phyloP scores from a whole-genome alignment of 2,113 vertebrate species.

The Entomyzon cyanotis region DNA sequence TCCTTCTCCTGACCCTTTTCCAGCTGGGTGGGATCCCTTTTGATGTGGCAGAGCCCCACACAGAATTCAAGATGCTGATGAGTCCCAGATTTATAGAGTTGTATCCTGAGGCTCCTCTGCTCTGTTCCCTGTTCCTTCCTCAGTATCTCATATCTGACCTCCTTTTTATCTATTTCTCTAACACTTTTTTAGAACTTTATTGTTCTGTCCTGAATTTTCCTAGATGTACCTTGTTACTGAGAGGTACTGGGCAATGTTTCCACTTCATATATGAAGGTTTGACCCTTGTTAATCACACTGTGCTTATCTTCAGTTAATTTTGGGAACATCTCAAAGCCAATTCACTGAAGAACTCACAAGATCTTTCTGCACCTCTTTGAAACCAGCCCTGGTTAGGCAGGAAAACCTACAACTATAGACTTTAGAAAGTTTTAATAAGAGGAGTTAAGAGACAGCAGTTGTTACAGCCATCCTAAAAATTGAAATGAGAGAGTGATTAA shows the following conservation, averaged over 20 bases:
- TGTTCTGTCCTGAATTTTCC: not conserved
- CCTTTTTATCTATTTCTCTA: not conserved
- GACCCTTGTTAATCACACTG: not conserved
- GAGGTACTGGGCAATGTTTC: not conserved
- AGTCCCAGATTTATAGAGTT: not conserved
- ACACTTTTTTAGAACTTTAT: not conserved
- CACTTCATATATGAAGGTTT: not conserved
- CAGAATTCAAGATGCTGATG: not conserved
- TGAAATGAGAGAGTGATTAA: not conserved
- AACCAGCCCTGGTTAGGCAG: not conserved
- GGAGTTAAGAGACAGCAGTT: not conserved
- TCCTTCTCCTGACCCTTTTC: slow-evolving; percentile 10
- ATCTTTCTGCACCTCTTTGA: not conserved
- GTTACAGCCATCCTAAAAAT: not conserved
- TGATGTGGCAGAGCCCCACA: slow-evolving; percentile 15
- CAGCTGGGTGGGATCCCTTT: not conserved
- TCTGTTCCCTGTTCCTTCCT: not conserved
- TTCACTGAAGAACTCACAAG: not conserved
- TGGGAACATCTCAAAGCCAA: not conserved
- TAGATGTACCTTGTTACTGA: not conserved
- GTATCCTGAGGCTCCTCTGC: not conserved
- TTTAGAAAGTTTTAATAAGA: not conserved
- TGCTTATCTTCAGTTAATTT: not conserved
- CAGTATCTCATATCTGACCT: not conserved
- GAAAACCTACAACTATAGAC: not conserved